A percentile compares a stretch with the other conserved stretches of the same genome.
phyloP scores from a whole-genome alignment of 2,113 vertebrate genomes.

The Pelodiscus sinensis region DNA sequence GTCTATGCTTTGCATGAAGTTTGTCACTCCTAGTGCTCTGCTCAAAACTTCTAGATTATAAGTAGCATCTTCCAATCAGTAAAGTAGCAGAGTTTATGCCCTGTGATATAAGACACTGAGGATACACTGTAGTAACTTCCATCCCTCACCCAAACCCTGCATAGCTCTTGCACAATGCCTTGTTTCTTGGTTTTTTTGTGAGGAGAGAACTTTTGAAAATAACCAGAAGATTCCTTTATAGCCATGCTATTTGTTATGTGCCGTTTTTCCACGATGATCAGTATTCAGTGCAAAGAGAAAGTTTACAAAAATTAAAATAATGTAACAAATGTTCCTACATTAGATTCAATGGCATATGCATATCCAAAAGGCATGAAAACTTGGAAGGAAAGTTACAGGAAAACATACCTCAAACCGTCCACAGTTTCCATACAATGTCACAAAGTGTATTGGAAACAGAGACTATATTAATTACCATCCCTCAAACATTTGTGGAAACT shows the following conservation, averaged over 20 bases:
- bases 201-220: background rate
- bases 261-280: background rate
- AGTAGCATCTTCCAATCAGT: background rate
- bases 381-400: constrained; percentile 36
- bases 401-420: constrained; percentile 37
- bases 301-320: background rate
- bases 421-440: constrained; percentile 40
- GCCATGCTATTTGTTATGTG: background rate
- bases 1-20: background rate
- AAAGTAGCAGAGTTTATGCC: background rate
- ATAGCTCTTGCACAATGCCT: background rate
- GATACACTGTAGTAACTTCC: background rate
- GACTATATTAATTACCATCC: constrained; percentile 42
- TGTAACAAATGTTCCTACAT: background rate
- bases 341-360: background rate
- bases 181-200: background rate
- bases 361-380: constrained; percentile 15
- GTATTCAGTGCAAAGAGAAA: background rate
- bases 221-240: background rate
- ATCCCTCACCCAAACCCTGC: accelerated
- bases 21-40: constrained; percentile 1
- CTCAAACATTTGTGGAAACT: constrained; percentile 43
- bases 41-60: background rate
- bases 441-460: constrained; percentile 37
- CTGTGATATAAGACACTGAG: background rate